Percentiles rank a stretch among this genome's conserved stretches.
Conservation (phyloP, 1,140 invertebrate genomes). For the Neodiprion fabricii region DNA sequence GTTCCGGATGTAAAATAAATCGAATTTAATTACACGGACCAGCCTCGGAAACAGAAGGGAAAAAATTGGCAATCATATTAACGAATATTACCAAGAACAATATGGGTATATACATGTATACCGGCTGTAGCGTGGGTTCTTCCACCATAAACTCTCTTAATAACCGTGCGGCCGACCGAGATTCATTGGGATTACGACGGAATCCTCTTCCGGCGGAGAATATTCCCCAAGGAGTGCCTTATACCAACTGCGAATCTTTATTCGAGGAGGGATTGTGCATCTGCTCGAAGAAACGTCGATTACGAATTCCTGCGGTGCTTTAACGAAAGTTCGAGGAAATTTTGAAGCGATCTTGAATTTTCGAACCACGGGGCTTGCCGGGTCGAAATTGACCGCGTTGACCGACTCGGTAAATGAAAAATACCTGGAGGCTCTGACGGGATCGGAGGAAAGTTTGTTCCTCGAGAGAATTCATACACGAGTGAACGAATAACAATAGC, state of each 20-base stretch:
- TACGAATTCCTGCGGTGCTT: no score
- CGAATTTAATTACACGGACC: background rate
- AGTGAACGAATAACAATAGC: background rate
- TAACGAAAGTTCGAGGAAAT: no score
- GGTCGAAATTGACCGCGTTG: background rate
- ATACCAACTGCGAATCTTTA: background rate
- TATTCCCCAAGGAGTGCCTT: background rate
- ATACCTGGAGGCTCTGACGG: background rate
- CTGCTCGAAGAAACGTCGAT: background rate
- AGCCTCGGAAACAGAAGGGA: background rate
- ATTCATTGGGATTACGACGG: slow-evolving; percentile 7
- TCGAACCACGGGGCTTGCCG: no score
- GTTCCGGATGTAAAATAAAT: no score
- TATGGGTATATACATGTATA: background rate
- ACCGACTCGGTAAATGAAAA: background rate
- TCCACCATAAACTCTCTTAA: background rate
- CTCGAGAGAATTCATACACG: background rate
- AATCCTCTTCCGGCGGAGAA: slow-evolving; percentile 1
- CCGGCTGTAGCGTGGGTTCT: background rate
- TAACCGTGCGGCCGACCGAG: slow-evolving; percentile 1
- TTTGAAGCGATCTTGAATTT: no score
- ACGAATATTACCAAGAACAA: slow-evolving; percentile 26
- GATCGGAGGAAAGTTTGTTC: background rate
- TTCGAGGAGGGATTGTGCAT: background rate
- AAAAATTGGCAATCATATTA: slow-evolving; percentile 48